Conservation (phyloP, 2,113 vertebrate genomes). For the Nycticryphes semicollaris region DNA sequence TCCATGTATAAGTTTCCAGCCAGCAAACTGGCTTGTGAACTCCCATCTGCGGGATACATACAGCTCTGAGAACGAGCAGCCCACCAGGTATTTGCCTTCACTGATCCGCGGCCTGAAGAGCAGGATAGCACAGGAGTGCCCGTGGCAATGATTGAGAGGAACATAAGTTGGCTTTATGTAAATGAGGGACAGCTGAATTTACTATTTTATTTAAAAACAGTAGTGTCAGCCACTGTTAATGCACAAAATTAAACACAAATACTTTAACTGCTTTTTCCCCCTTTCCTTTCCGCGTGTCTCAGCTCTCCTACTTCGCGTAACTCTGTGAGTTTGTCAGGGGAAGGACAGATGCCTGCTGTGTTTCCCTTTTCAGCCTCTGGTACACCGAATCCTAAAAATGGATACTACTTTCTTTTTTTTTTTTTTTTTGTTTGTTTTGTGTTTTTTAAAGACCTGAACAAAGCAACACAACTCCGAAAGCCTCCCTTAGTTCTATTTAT, state of each 20-base stretch:
- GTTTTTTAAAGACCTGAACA: slow-evolving; percentile 12
- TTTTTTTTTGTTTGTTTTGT: no score
- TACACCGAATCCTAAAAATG: slow-evolving; percentile 40
- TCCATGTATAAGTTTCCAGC: slow-evolving; percentile 42
- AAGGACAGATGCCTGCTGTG: slow-evolving; percentile 33
- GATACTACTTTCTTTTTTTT: neutral
- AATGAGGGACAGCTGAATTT: neutral
- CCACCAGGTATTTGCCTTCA: neutral
- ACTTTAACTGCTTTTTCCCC: neutral
- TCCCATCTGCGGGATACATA: slow-evolving; percentile 24
- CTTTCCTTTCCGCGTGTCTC: neutral
- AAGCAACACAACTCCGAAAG: slow-evolving; percentile 32
- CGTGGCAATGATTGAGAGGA: neutral
- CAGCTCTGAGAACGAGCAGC: slow-evolving; percentile 13
- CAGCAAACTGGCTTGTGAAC: slow-evolving; percentile 37
- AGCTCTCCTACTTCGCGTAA: neutral
- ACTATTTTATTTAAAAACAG: neutral
- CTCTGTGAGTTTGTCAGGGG: neutral
- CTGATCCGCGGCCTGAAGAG: neutral
- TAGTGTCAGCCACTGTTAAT: neutral
- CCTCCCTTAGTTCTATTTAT: slow-evolving; percentile 45
- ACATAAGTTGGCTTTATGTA: neutral
- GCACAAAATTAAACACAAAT: neutral
- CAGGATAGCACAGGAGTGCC: neutral
- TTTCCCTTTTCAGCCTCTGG: slow-evolving; percentile 30